Conservation (phyloP, 2,113 vertebrate genomes). For the Podarcis muralis region DNA sequence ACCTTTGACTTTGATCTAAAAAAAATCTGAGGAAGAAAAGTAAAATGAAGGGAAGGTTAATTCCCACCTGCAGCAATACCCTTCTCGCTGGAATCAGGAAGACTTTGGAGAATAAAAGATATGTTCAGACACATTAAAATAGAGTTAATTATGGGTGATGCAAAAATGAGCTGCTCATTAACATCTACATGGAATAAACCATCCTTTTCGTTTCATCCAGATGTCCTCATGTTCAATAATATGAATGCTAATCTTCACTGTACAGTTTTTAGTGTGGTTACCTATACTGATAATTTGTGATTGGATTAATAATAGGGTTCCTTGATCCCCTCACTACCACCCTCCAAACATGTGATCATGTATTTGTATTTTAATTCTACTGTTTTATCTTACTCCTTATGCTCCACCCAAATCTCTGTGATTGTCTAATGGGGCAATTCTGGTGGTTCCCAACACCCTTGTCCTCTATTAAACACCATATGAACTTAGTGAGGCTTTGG, state of each 20-base stretch:
- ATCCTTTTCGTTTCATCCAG: neutral
- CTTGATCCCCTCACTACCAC: neutral
- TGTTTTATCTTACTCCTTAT: neutral
- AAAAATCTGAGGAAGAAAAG: neutral
- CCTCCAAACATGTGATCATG: neutral
- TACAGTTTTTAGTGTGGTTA: neutral
- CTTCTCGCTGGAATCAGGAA: neutral
- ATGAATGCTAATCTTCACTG: neutral
- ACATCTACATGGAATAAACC: neutral
- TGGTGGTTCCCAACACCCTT: too few species aligned
- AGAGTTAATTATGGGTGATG: neutral
- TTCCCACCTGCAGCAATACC: neutral
- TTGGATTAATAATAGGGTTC: neutral
- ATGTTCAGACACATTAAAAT: slow-evolving; percentile 2
- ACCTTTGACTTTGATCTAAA: neutral
- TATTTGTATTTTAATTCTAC: neutral
- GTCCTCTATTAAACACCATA: too few species aligned
- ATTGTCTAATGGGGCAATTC: too few species aligned
- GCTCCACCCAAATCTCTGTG: too few species aligned
- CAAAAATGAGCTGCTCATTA: neutral
- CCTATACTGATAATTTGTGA: neutral
- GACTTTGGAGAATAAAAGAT: neutral
- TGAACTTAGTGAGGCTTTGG: neutral
- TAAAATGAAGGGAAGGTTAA: neutral
- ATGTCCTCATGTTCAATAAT: neutral